phyloP scores from a whole-genome alignment of 2,797 vertebrate genomes.

The Sitta carolinensis region DNA sequence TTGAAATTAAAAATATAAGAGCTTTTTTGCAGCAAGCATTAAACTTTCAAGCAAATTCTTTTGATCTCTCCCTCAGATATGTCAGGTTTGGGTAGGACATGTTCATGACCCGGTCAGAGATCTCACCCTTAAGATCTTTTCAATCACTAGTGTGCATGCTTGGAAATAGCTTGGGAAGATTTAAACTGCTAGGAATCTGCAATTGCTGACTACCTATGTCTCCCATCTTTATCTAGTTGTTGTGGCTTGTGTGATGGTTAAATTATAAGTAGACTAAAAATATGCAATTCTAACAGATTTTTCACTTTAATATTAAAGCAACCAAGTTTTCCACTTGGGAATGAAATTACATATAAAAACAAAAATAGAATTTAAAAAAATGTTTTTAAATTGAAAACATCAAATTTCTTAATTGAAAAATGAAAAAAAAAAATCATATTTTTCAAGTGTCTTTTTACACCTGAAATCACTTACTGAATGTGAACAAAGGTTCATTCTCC shows the following conservation, averaged over 20 bases:
- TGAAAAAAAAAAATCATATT: neutral
- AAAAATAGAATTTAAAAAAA: accelerated
- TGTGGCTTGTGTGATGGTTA: neutral
- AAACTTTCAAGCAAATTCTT: neutral
- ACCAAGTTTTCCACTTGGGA: neutral
- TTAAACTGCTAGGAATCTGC: neutral
- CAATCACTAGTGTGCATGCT: neutral
- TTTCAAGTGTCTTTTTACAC: neutral
- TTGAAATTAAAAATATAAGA: neutral
- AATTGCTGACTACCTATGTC: neutral
- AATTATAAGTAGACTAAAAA: neutral
- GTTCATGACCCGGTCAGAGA: neutral
- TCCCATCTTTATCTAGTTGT: neutral
- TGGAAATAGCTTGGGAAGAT: neutral
- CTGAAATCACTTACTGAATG: neutral
- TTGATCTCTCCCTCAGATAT: neutral
- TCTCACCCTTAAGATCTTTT: neutral
- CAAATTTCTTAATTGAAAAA: neutral
- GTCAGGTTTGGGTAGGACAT: neutral
- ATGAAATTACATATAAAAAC: neutral
- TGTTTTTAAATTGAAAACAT: neutral
- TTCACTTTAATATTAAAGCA: neutral
- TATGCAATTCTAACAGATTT: neutral
- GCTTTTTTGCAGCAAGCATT: neutral
- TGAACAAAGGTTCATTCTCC: neutral